Evolutionary conservation across 2,797 vertebrate genomes (phyloP).

Genomic region (Microctenopoma steveboyesi): DNA sequence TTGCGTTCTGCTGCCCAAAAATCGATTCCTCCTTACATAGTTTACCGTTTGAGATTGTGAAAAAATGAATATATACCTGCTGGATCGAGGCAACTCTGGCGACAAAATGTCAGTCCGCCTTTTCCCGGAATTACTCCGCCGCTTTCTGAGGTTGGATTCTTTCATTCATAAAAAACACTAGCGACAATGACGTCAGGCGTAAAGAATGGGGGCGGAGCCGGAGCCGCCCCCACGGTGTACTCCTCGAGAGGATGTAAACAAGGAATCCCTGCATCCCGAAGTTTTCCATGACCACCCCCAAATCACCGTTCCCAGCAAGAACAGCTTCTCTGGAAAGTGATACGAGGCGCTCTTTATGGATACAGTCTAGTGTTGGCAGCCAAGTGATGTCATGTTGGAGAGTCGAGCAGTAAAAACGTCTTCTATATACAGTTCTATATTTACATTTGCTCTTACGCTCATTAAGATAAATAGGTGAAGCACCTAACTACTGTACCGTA

Average conservation of each 20-base stretch:
- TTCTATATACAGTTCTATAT: not conserved
- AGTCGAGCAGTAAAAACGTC: not conserved
- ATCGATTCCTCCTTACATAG: not conserved
- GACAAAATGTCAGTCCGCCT: constrained; percentile 88
- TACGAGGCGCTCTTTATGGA: not conserved
- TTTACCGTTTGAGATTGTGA: not conserved
- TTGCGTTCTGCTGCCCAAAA: not conserved
- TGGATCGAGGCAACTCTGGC: constrained; percentile 72
- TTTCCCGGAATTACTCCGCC: constrained; percentile 98
- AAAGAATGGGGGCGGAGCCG: constrained; percentile 86
- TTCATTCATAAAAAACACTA: constrained; percentile 99
- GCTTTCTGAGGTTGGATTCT: constrained; percentile 89
- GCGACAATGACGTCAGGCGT: constrained; percentile 90
- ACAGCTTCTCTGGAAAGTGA: constrained; percentile 23
- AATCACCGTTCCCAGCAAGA: constrained; percentile 31
- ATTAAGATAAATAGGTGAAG: not conserved
- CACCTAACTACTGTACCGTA: too few relatives aligned
- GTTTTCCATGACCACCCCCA: constrained; percentile 66
- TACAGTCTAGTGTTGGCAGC: too few relatives aligned
- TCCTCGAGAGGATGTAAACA: constrained; percentile 79
- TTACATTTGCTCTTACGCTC: not conserved
- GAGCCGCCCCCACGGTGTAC: constrained; percentile 77
- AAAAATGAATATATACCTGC: constrained; percentile 63
- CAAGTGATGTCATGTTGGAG: not conserved
- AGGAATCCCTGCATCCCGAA: constrained; percentile 75